Percentiles rank a stretch among this genome's conserved stretches.
These are phyloP conservation scores for Lycocorax pyrrhopterus DNA, from an alignment of 2,113 vertebrate species.

Conservation along the genomic window DNA sequence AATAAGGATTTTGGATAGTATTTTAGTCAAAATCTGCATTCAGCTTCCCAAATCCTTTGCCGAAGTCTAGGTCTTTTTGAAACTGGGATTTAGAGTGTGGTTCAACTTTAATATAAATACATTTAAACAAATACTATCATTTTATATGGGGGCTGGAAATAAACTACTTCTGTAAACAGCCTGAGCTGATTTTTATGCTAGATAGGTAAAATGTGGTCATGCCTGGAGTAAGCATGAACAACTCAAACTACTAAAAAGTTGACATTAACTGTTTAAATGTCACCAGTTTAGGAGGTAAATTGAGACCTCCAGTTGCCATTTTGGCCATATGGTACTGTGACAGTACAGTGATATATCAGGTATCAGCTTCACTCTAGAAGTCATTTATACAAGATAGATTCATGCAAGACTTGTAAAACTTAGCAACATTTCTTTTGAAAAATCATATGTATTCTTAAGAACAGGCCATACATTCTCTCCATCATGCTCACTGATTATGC, in stretches of 20 bases:
- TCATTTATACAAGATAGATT: neutral
- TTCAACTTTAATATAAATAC: neutral
- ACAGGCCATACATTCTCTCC: neutral
- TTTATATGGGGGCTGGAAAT: neutral
- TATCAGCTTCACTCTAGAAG: neutral
- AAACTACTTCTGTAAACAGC: neutral
- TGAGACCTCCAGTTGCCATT: neutral
- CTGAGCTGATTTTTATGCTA: neutral
- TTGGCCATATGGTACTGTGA: neutral
- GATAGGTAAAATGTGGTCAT: neutral
- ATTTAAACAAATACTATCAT: neutral
- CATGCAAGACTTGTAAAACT: neutral
- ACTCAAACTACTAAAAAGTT: neutral
- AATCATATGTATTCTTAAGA: neutral
- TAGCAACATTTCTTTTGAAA: neutral
- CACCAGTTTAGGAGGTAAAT: neutral
- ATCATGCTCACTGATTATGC: neutral
- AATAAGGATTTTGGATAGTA: neutral
- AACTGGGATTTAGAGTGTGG: neutral
- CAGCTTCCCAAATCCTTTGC: fast-evolving
- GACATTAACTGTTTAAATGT: neutral
- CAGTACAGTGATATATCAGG: neutral
- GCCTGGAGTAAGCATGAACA: neutral
- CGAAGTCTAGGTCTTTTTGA: neutral
- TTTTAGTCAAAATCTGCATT: neutral